Evolutionary conservation across 2,888 invertebrate species (phyloP), one percentile per base, ranked within the genome.

Genomic region (Taphrorychus bicolor): DNA sequence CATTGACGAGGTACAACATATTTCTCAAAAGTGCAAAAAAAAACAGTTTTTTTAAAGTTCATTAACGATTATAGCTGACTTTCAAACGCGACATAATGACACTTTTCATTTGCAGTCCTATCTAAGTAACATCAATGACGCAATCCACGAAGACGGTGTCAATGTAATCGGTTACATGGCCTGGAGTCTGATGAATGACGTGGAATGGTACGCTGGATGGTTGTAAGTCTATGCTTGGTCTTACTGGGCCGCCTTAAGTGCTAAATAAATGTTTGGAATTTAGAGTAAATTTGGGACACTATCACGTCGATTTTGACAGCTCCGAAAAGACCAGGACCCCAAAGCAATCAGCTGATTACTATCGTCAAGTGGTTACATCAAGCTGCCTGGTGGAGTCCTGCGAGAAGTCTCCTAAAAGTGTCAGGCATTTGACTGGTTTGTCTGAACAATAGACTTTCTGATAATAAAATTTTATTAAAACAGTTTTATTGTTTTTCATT

Each of bases 221-320:
- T 23, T 11, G 9, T 53, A 53, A 53, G 22, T 23, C 9, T 23
- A n/a, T 1, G 5, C 1, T 14, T 23, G 24, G 24, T 2, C 9
- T 22, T 18, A 51, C n/a, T 23, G 14, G 24, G 16, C 32, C 5
- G 32, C 5, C 5, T 32, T 45, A 45, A 3, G 14, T n/a, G 7
- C 7, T 5, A 2, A 32, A 45, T n/a, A 54, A 24, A 23, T 54
- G 5, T 23, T 23, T 7, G 19, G 7, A 16, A 21, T n/a, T n/a
- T n/a, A 23, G 67, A 24, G 58, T 65, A 3, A 68, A 68, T 22
- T 82, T 91, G 3, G 70, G 70, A 14, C 67, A 67, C n/a, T 70
- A 70, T 16, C 67, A 70, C 19, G 70, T 70, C 11, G 67, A 70
- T 40, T 70, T 70, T 48, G 22, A 67, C 53, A 70, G 67, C 42